Evolutionary conservation across 2,797 vertebrate species (phyloP).

Genomic region (Buphagus erythrorhynchus): DNA sequence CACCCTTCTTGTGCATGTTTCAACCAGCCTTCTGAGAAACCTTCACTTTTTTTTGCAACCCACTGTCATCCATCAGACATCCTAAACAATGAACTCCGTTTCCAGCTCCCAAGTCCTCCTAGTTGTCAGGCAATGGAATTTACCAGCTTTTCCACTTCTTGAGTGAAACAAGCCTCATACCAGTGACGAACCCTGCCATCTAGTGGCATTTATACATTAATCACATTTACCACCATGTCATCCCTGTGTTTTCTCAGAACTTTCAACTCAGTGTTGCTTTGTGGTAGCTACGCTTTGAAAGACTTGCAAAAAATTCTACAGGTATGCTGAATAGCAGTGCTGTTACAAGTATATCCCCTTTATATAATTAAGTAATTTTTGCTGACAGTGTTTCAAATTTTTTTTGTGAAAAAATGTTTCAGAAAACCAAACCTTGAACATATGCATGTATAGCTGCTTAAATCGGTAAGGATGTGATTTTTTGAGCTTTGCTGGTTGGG

Average conservation of each 20-base stretch:
- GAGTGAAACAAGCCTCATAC: neutral
- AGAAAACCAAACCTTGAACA: neutral
- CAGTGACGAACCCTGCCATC: neutral
- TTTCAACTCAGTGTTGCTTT: fast-evolving
- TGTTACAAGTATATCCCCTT: neutral
- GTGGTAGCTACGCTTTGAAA: fast-evolving
- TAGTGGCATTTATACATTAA: neutral
- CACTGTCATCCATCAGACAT: neutral
- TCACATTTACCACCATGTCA: neutral
- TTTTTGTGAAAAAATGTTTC: neutral
- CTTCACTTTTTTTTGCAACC: neutral
- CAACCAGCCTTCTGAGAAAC: neutral
- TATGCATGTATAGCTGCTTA: neutral
- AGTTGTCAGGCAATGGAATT: fast-evolving
- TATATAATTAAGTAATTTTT: neutral
- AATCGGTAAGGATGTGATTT: neutral
- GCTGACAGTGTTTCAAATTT: fast-evolving
- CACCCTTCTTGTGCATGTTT: neutral
- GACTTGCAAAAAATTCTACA: neutral
- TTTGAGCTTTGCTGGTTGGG: fast-evolving
- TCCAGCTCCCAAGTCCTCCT: neutral
- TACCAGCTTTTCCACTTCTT: neutral
- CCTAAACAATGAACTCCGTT: neutral
- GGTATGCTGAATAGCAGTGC: neutral
- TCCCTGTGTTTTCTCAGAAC: neutral